Evolutionary conservation across 2,888 invertebrate species (phyloP).

Genomic region (Ochlodes sylvanus): DNA sequence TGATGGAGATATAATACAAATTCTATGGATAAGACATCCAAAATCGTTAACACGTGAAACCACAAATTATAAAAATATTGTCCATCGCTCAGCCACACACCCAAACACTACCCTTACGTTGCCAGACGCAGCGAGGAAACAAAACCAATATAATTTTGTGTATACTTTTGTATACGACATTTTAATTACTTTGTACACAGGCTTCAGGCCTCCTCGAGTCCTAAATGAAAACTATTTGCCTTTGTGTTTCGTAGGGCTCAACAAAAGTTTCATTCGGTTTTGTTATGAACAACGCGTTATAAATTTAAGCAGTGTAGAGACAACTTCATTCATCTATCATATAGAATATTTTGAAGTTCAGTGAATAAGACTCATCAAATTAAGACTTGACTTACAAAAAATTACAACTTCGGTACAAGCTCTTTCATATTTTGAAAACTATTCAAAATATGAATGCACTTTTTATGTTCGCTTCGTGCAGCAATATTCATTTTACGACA

Average conservation of each 20-base stretch:
- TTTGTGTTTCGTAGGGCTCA: conserved; percentile 9
- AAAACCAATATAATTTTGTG: conserved; percentile 34
- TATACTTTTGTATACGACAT: conserved; percentile 33
- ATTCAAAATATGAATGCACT: no score
- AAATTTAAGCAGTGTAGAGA: not conserved
- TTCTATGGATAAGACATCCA: no score
- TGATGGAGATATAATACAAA: no score
- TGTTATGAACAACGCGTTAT: not conserved
- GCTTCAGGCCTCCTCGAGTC: conserved; percentile 14
- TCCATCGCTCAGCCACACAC: conserved; percentile 10
- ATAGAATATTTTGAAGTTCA: not conserved
- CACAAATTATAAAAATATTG: conserved; percentile 1
- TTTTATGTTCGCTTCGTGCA: no score
- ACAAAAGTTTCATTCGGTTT: conserved; percentile 17
- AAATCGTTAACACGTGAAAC: not conserved
- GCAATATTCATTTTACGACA: no score
- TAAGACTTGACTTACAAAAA: no score
- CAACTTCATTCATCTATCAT: not conserved
- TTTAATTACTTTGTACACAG: conserved; percentile 32
- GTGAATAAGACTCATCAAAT: not conserved
- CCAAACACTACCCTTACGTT: conserved; percentile 9
- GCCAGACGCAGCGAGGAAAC: conserved; percentile 30
- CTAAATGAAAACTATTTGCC: conserved; percentile 27
- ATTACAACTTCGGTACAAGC: no score
- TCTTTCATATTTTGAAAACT: no score